These are phyloP conservation scores for Plectrocnemia conspersa DNA, from an alignment of 1,140 invertebrate genomes.

Conservation along the genomic window DNA sequence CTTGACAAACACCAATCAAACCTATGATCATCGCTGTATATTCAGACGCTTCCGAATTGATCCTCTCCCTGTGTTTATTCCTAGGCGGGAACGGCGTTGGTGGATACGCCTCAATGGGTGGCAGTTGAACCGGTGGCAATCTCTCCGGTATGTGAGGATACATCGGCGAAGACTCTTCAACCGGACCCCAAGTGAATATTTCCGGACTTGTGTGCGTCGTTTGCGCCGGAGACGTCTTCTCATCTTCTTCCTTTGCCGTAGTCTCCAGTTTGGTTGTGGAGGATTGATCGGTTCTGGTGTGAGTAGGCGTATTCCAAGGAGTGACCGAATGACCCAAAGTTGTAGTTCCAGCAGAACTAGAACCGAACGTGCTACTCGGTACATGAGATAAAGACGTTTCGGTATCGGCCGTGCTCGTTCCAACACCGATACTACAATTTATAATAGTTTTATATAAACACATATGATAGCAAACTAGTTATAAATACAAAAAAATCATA, in stretches of 20 bases:
- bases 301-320: conserved; percentile 13
- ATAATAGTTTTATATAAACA: conserved; percentile 38
- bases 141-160: conserved; percentile 26
- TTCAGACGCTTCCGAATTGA: conserved; percentile 67
- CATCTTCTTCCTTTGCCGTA: conserved; percentile 17
- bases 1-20: not conserved
- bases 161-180: conserved; percentile 26
- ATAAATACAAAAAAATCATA: conserved; percentile 26
- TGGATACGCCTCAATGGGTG: conserved; percentile 37
- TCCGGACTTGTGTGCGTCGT: conserved; percentile 23
- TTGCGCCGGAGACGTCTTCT: conserved; percentile 19
- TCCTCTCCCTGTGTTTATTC: conserved; percentile 44
- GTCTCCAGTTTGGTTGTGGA: conserved; percentile 35
- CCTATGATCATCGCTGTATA: conserved; percentile 76
- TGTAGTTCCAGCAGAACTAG: conserved; percentile 26
- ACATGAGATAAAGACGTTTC: conserved; percentile 41
- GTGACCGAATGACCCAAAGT: conserved; percentile 18
- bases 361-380: conserved; percentile 35
- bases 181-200: conserved; percentile 22
- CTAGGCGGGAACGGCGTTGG: conserved; percentile 40
- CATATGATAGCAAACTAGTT: conserved; percentile 35
- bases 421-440: conserved; percentile 37
- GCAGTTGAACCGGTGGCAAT: conserved; percentile 44
- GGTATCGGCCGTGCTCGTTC: conserved; percentile 43
- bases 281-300: conserved; percentile 22